phyloP scores from a whole-genome alignment of 2,888 invertebrate genomes.

The Phasia obesa region DNA sequence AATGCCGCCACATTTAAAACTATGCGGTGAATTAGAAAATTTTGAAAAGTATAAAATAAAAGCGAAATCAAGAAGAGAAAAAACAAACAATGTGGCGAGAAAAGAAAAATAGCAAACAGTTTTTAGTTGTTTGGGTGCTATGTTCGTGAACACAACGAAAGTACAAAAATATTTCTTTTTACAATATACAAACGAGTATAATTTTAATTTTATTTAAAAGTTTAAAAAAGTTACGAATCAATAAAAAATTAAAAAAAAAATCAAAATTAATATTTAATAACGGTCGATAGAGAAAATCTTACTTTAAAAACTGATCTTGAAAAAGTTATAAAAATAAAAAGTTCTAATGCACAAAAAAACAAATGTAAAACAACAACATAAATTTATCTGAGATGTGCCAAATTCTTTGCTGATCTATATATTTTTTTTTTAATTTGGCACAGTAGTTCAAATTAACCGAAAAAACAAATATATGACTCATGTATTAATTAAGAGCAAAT shows the following conservation, averaged over 20 bases:
- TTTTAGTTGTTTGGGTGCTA: conserved; percentile 67
- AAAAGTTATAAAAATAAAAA: conserved; percentile 18
- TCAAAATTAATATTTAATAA: conserved; percentile 13
- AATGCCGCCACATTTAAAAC: conserved; percentile 67
- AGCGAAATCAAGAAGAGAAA: conserved; percentile 30
- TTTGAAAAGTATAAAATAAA: conserved; percentile 27
- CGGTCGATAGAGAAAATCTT: conserved; percentile 35
- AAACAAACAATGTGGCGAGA: conserved; percentile 63
- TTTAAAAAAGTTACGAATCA: conserved; percentile 19
- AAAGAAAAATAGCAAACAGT: conserved; percentile 64
- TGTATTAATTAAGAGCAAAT: not conserved
- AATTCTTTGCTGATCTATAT: conserved; percentile 9
- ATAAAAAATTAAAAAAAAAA: not conserved
- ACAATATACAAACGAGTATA: too few species aligned
- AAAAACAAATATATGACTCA: conserved; percentile 52
- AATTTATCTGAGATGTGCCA: conserved; percentile 7
- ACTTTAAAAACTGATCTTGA: conserved; percentile 26
- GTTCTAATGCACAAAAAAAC: conserved; percentile 3
- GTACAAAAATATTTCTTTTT: conserved; percentile 14
- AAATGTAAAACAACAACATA: conserved; percentile 11
- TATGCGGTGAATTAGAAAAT: conserved; percentile 63
- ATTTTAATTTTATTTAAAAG: conserved; percentile 11
- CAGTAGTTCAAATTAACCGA: conserved; percentile 58
- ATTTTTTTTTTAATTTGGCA: conserved; percentile 51
- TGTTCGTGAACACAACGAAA: conserved; percentile 68